phyloP scores from a whole-genome alignment of 2,113 vertebrate species.

The Crypturellus undulatus region DNA sequence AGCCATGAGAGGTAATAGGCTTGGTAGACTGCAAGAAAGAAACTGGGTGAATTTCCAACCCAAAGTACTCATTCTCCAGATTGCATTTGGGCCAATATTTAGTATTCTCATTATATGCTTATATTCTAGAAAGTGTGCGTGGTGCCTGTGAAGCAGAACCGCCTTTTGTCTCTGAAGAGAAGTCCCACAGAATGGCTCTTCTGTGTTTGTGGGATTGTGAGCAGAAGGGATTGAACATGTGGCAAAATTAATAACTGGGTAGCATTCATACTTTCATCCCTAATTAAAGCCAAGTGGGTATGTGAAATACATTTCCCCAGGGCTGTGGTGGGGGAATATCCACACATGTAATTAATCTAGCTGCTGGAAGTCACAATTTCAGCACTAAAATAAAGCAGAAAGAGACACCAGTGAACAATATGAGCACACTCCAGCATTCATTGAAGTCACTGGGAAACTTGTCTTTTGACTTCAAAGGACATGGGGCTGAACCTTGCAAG shows the following conservation, averaged over 20 bases:
- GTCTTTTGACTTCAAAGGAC: conserved; percentile 32
- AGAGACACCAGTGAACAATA: neutral
- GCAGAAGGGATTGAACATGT: conserved; percentile 23
- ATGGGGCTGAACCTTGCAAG: neutral
- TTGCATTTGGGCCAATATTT: neutral
- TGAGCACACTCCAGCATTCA: neutral
- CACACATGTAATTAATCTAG: conserved; percentile 47
- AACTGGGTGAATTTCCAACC: neutral
- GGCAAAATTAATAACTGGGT: conserved; percentile 22
- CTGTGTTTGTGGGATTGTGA: neutral
- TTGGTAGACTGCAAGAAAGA: neutral
- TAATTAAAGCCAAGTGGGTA: conserved; percentile 52
- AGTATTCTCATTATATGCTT: neutral
- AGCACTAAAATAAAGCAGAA: conserved; percentile 27
- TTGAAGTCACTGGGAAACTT: conserved; percentile 15
- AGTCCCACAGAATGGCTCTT: neutral
- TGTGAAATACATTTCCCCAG: conserved; percentile 41
- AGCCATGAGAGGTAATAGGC: fast-evolving
- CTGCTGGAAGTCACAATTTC: conserved; percentile 46
- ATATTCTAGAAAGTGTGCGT: neutral
- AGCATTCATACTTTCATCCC: conserved; percentile 19
- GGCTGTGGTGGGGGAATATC: neutral
- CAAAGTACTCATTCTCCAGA: neutral
- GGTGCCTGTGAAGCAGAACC: neutral
- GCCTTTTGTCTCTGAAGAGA: neutral